These are phyloP conservation scores for Chiroxiphia lanceolata DNA, from an alignment of 2,797 vertebrate genomes.

Conservation along the genomic window DNA sequence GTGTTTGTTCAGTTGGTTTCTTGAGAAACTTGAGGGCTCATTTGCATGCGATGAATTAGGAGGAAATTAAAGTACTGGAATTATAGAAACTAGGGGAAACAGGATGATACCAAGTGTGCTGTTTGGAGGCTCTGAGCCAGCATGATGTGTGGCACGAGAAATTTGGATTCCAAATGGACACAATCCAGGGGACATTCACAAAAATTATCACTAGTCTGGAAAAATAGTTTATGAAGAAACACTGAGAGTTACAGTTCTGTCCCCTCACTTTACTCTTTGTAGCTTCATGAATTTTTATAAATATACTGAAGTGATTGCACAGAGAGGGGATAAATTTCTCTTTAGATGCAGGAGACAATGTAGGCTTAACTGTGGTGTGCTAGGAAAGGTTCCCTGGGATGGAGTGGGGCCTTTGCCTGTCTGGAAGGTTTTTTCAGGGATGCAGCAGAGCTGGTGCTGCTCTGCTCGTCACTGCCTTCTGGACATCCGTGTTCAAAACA, in stretches of 20 bases:
- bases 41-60: background rate
- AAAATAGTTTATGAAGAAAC: background rate
- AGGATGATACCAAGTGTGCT: background rate
- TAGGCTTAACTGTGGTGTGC: background rate
- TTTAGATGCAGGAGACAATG: background rate
- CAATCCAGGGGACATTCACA: background rate
- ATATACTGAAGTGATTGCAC: background rate
- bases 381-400: background rate
- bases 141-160: background rate
- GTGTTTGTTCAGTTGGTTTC: background rate
- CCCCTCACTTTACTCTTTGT: background rate
- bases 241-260: background rate
- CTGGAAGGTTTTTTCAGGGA: background rate
- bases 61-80: background rate
- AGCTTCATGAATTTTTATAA: background rate
- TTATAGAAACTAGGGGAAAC: background rate
- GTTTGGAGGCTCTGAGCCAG: background rate
- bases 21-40: background rate
- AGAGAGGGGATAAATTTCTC: background rate
- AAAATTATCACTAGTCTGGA: background rate
- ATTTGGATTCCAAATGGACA: background rate
- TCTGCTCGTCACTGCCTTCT: background rate
- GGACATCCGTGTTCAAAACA: rapidly evolving
- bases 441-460: background rate
- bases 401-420: background rate